Evolutionary conservation across 2,888 invertebrate species (phyloP).

Genomic region (Drosophila siamana): DNA sequence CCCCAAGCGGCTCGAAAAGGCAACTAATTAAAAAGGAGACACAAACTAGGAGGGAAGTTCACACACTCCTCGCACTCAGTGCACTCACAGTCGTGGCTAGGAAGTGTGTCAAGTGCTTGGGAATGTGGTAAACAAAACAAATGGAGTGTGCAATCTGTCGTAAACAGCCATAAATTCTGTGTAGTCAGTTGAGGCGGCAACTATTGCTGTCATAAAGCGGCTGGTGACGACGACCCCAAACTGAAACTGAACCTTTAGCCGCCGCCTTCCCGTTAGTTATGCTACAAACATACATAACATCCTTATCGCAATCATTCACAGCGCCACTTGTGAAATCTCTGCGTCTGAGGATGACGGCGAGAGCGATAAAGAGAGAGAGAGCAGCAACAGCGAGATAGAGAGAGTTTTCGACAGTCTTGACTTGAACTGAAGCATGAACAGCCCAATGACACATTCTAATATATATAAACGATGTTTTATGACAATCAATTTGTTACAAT

Average conservation of each 20-base stretch:
- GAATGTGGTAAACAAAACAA: constrained; percentile 78
- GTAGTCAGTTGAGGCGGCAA: constrained; percentile 55
- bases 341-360: constrained; percentile 9
- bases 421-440: constrained; percentile 76
- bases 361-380: background rate
- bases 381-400: background rate
- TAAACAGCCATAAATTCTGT: constrained; percentile 80
- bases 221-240: constrained; percentile 17
- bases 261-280: constrained; percentile 11
- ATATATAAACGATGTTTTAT: constrained; percentile 83
- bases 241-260: background rate
- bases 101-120: constrained; percentile 72
- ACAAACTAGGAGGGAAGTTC: constrained; percentile 28
- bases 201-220: constrained; percentile 63
- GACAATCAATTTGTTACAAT: constrained; percentile 84
- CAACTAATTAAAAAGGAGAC: constrained; percentile 71
- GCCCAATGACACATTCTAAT: constrained; percentile 78
- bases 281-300: constrained; percentile 35
- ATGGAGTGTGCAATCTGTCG: constrained; percentile 83
- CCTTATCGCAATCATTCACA: constrained; percentile 79
- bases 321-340: constrained; percentile 73
- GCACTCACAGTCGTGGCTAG: constrained; percentile 21
- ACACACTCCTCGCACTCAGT: constrained; percentile 2
- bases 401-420: constrained; percentile 45
- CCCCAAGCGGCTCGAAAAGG: constrained; percentile 45